phyloP scores from a whole-genome alignment of 30 jellyfish, hydroid and myxozoan species.

The Aurelia aurita region DNA sequence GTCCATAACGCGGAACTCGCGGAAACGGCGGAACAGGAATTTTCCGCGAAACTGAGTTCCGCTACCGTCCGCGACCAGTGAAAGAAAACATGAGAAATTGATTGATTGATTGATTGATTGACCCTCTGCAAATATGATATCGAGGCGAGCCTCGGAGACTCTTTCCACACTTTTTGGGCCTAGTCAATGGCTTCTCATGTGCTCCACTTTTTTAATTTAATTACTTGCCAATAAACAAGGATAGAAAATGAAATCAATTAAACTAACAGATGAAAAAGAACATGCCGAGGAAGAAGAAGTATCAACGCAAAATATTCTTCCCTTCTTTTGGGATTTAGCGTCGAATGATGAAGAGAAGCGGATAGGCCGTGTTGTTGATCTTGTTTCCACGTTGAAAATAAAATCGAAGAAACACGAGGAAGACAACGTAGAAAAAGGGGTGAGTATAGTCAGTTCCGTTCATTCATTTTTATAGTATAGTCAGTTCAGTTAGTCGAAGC shows the following conservation, averaged over 20 bases:
- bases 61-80: too few species aligned
- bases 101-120: too few species aligned
- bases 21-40: too few species aligned
- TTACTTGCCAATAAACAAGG: too few species aligned
- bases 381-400: conserved; percentile 42
- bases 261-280: background rate
- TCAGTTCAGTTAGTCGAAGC: too few species aligned
- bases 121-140: background rate
- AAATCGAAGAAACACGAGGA: background rate
- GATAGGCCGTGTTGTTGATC: conserved; percentile 60
- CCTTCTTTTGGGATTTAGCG: conserved; percentile 88
- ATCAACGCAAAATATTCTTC: conserved; percentile 52
- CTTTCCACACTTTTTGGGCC: background rate
- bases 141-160: conserved; percentile 13
- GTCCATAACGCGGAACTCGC: too few species aligned
- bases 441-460: too few species aligned
- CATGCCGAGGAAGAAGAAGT: background rate
- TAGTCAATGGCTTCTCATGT: background rate
- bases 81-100: too few species aligned
- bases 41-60: too few species aligned
- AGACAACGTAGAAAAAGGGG: background rate
- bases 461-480: too few species aligned
- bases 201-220: too few species aligned
- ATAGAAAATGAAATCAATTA: conserved; percentile 8
- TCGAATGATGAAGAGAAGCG: conserved; percentile 82